A percentile compares a stretch with the other conserved stretches of the same genome.
Evolutionary conservation across 2,888 invertebrate species (phyloP).

Genomic region (Ptychoptera albimana): DNA sequence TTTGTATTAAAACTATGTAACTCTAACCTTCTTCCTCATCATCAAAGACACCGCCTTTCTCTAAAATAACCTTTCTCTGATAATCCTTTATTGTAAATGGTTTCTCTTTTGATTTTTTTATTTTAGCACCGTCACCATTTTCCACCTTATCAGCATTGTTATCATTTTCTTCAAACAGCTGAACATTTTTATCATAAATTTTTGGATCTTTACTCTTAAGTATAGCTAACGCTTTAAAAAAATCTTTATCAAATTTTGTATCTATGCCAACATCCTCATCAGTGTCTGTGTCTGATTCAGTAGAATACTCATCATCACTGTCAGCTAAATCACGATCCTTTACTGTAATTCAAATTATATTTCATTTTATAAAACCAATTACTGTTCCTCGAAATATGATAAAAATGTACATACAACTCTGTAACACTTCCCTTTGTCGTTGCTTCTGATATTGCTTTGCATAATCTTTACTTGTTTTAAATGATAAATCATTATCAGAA

Average conservation of each 20-base stretch:
- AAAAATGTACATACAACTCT: constrained; percentile 45
- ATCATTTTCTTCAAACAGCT: constrained; percentile 45
- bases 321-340: constrained; percentile 22
- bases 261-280: constrained; percentile 22
- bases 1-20: constrained; percentile 3
- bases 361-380: neutral
- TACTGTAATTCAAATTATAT: constrained; percentile 14
- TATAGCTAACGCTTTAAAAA: constrained; percentile 69
- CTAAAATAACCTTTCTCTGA: constrained; percentile 55
- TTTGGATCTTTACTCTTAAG: constrained; percentile 78
- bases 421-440: constrained; percentile 72
- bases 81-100: constrained; percentile 60
- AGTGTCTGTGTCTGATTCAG: constrained; percentile 21
- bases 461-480: constrained; percentile 62
- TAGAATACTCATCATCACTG: constrained; percentile 17
- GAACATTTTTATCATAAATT: constrained; percentile 64
- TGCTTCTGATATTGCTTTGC: constrained; percentile 71
- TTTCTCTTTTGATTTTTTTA: constrained; percentile 32
- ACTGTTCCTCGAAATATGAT: neutral
- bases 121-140: constrained; percentile 4
- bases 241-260: constrained; percentile 53
- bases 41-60: constrained; percentile 44
- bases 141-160: constrained; percentile 5
- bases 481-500: constrained; percentile 32
- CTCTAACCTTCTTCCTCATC: constrained; percentile 22